Base-by-base conservation (phyloP, 2,113 vertebrate genomes). In the Etheostoma cragini region DNA sequence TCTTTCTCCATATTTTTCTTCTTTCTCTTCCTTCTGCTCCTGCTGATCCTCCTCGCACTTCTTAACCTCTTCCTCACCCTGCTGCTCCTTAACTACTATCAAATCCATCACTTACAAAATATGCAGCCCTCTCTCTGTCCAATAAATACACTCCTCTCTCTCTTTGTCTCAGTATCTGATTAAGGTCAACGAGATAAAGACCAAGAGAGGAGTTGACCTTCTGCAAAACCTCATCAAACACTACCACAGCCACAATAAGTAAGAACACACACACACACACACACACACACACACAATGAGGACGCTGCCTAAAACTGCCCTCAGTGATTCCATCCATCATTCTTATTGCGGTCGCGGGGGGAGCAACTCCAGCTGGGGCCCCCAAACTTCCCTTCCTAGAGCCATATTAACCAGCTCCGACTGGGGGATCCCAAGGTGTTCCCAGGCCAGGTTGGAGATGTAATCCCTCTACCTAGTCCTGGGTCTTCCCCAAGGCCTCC, bases 151-250 rank as follows among this genome's bases (percentile, higher is more conserved):
- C 35, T 19, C 46, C 45, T 35, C n/a, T n/a, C 45, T 38, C 17
- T 21, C 14, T 10, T 17, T 71, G 14, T 19, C 30, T 68, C 81
- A 93, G 92, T 93, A 93, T 86, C 78, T 93, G 61, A 93, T 93
- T 12, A 93, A 86, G 30, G 92, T 93, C 14, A 93, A 93, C 6
- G 92, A 93, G 82, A 92, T 93, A 61, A 93, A 92, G 76, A 93
- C 89, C 0, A 93, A 92, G 84, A 80, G 92, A 78, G 92, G 92
- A 50, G 92, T 93, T 1, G 92, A 93, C 76, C 88, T 93, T 24
- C 87, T 93, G 80, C 92, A 92, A 82, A 93, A 93, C 87, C 92
- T 93, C 83, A 93, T 90, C 65, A 93, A 93, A 63, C 90, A 93
- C 68, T 92, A 89, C 58, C 90, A 93, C 78, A 91, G 92, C 62